These are phyloP conservation scores for Nymphalis io DNA, from an alignment of 1,140 invertebrate genomes.

Conservation along the genomic window DNA sequence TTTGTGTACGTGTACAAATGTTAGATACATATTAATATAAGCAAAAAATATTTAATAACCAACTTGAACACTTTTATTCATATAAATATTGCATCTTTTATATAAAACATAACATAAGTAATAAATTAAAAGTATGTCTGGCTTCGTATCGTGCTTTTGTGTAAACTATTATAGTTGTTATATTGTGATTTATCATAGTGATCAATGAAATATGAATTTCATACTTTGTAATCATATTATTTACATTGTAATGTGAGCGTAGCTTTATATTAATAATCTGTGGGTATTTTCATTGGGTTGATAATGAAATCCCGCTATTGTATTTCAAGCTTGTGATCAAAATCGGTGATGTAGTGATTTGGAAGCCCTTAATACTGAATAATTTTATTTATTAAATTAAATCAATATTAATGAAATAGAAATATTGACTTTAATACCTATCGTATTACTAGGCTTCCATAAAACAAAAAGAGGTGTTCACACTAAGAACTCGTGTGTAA, in stretches of 20 bases:
- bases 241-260: slow-evolving; percentile 29
- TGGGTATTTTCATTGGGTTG: not conserved
- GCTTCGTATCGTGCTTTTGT: slow-evolving; percentile 14
- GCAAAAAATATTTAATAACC: not conserved
- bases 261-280: slow-evolving; percentile 23
- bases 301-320: slow-evolving; percentile 5
- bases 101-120: no score
- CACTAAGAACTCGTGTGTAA: slow-evolving; percentile 54
- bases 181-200: not conserved
- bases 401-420: not conserved
- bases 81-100: no score
- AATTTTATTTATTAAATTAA: not conserved
- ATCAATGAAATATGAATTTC: not conserved
- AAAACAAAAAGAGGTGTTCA: slow-evolving; percentile 48
- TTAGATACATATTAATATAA: not conserved
- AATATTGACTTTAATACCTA: slow-evolving; percentile 13
- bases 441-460: slow-evolving; percentile 51
- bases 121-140: slow-evolving; percentile 18
- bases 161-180: slow-evolving; percentile 7
- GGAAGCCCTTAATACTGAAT: slow-evolving; percentile 22
- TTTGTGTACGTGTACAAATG: not conserved
- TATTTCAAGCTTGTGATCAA: slow-evolving; percentile 26
- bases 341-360: slow-evolving; percentile 8
- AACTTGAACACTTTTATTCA: no score
- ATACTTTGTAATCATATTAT: slow-evolving; percentile 7